Evolutionary conservation across 2,888 invertebrate genomes (phyloP), one percentile per base, ranked within the genome.

Genomic region (Ypsolopha scabrella): DNA sequence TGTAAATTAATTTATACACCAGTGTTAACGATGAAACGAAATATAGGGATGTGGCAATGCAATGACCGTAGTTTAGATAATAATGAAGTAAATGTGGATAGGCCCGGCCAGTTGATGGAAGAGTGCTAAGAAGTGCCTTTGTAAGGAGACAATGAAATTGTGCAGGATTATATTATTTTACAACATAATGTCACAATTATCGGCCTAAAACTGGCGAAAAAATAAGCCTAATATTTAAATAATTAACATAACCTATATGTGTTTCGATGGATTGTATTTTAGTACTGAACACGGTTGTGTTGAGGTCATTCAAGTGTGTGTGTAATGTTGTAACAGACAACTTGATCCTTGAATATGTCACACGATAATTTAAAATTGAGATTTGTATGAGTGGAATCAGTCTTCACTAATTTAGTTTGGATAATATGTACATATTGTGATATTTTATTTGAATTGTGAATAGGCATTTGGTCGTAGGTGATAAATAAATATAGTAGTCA

Each of bases 381-480:
- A 72, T 50, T 39, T 13, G 37, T 37, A 47, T 47, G 37, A 47
- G 33, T 39, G 33, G n/a, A 13, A 38, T 39, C 33, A 50, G 41
- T 50, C 41, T 50, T 50, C 41, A 50, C 50, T 50, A 43, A 35
- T 78, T 50, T 52, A 65, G 76, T 75, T 67, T 72, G 67, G 70
- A 68, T 69, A 72, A 73, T 79, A 67, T 85, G 83, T 85, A 85
- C 80, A 85, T 85, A 85, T 77, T 83, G 85, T 85, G 85, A 85
- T 85, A 85, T 83, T 81, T 81, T 80, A 81, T 79, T 82, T 78
- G 80, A 81, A 82, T 75, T 73, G 70, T 78, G 74, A 68, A 75
- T 82, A 81, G 73, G 75, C 70, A 69, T 71, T 67, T 52, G 51
- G 48, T 49, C 33, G 51, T 52, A 50, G 53, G n/a, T 49, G 39